Conservation (phyloP, 2,113 vertebrate genomes). For the Apeltes quadracus region DNA sequence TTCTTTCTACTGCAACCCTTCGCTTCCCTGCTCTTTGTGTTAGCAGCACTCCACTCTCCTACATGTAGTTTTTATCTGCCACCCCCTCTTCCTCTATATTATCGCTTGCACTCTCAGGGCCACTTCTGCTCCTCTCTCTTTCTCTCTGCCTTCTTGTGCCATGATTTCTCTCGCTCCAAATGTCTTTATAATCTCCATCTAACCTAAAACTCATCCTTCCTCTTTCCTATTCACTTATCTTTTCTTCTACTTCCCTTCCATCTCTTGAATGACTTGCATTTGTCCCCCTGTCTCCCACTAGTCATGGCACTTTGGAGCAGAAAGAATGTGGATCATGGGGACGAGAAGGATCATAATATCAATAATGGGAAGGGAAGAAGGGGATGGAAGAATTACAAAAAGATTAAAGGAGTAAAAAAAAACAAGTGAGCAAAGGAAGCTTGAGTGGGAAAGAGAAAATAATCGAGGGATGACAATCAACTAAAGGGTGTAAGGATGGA, state of each 20-base stretch:
- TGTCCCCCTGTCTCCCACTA: neutral
- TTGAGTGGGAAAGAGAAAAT: neutral
- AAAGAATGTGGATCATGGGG: neutral
- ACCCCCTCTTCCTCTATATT: slow-evolving; percentile 34
- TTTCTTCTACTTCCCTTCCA: slow-evolving; percentile 7
- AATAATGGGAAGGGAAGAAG: neutral
- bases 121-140: slow-evolving; percentile 21
- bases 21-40: slow-evolving; percentile 40
- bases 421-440: neutral
- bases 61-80: slow-evolving; percentile 42
- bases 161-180: slow-evolving; percentile 15
- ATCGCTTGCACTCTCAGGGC: slow-evolving; percentile 24
- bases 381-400: neutral
- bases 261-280: neutral
- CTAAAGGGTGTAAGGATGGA: neutral
- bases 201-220: slow-evolving; percentile 24
- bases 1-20: slow-evolving; percentile 26
- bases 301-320: neutral
- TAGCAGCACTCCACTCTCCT: slow-evolving; percentile 36
- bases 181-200: slow-evolving; percentile 27
- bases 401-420: neutral
- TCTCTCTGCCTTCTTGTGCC: slow-evolving; percentile 14
- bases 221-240: slow-evolving; percentile 24
- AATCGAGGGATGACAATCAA: neutral
- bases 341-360: neutral